Evolutionary conservation across 2,888 invertebrate species (phyloP).

Genomic region (Ischnura elegans): DNA sequence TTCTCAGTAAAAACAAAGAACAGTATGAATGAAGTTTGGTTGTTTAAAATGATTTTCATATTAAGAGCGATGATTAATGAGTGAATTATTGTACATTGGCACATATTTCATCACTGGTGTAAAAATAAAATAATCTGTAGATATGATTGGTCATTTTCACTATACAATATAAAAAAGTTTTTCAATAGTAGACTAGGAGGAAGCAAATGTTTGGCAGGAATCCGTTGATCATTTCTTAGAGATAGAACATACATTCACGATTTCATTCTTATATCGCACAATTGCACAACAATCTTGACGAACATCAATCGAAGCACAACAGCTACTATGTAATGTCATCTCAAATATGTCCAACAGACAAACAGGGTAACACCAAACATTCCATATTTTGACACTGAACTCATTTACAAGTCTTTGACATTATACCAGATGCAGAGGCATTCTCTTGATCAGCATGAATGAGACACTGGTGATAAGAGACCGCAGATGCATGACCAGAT

Average conservation of each 20-base stretch:
- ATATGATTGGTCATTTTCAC: conserved; percentile 57
- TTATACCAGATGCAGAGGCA: background rate
- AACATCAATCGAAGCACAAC: background rate
- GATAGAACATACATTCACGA: conserved; percentile 8
- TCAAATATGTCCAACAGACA: conserved; percentile 19
- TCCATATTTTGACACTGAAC: background rate
- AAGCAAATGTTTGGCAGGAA: conserved; percentile 64
- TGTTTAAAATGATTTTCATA: background rate
- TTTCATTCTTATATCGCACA: background rate
- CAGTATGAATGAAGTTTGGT: background rate
- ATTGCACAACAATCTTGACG: conserved; percentile 6
- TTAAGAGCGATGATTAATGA: background rate
- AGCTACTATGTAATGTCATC: background rate
- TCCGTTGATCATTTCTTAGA: conserved; percentile 40
- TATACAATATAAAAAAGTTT: conserved; percentile 44
- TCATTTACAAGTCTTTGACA: conserved; percentile 36
- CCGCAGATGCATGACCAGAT: conserved; percentile 95
- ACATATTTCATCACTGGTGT: conserved; percentile 40
- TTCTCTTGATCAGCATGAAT: conserved; percentile 77
- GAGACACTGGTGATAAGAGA: conserved; percentile 87
- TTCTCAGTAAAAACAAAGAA: background rate
- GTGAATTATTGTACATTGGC: conserved; percentile 11
- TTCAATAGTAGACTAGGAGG: conserved; percentile 58
- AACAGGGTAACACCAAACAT: conserved; percentile 41
- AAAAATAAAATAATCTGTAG: conserved; percentile 58